These are phyloP conservation scores for Ptychoptera albimana DNA, from an alignment of 2,888 invertebrate species.

Conservation along the genomic window DNA sequence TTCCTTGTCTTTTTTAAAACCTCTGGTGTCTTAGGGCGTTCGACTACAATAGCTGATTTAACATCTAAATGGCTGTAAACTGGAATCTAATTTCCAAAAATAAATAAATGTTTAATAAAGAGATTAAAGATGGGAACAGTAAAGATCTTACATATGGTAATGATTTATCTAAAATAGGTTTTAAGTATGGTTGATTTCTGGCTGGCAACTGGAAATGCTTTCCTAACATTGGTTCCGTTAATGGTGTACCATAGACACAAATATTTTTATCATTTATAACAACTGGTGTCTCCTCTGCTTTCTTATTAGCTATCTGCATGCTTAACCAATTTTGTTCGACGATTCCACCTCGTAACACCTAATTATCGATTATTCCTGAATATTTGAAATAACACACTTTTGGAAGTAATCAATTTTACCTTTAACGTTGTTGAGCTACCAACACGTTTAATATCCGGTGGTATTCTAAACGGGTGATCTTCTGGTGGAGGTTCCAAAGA, in stretches of 20 bases:
- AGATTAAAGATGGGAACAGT: neutral
- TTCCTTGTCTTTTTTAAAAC: conserved; percentile 29
- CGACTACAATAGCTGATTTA: conserved; percentile 38
- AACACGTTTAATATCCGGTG: conserved; percentile 55
- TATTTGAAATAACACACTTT: too few relatives aligned
- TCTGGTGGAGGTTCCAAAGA: conserved; percentile 28
- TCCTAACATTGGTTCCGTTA: conserved; percentile 41
- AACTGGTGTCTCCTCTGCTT: conserved; percentile 22
- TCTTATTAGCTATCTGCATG: conserved; percentile 19
- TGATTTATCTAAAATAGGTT: conserved; percentile 41
- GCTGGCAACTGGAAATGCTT: conserved; percentile 38
- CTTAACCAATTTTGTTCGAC: conserved; percentile 7
- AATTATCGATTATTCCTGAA: too few relatives aligned
- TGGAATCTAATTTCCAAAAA: conserved; percentile 38
- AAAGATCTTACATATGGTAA: conserved; percentile 33
- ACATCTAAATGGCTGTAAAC: conserved; percentile 50
- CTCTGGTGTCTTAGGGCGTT: conserved; percentile 39
- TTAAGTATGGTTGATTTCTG: conserved; percentile 33
- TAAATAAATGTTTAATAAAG: neutral
- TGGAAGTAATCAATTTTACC: conserved; percentile 27
- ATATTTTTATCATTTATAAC: conserved; percentile 23
- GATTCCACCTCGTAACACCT: conserved; percentile 16
- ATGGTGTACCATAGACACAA: conserved; percentile 37
- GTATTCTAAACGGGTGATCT: conserved; percentile 39
- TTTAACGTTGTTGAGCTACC: conserved; percentile 64